These are phyloP conservation scores for Poeciliopsis paucimaculata DNA, from an alignment of 2,797 vertebrate species.

Conservation along the genomic window DNA sequence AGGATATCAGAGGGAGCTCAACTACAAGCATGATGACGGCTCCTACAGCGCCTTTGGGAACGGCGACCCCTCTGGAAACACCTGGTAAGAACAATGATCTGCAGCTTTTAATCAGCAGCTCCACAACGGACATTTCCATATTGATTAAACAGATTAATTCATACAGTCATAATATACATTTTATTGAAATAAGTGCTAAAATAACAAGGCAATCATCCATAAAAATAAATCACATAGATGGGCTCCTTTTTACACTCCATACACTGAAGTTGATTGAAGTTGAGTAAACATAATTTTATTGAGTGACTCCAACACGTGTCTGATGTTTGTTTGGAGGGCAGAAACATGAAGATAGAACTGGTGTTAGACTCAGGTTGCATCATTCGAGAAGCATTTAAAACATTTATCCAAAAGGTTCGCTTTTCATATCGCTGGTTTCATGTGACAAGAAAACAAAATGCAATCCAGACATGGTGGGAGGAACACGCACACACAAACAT, in stretches of 20 bases:
- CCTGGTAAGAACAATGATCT: constrained; percentile 82
- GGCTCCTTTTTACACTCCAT: background rate
- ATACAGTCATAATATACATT: background rate
- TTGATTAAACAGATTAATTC: background rate
- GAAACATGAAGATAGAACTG: constrained; percentile 23
- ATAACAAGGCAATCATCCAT: background rate
- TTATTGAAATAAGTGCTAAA: background rate
- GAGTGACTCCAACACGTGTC: background rate
- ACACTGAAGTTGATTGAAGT: background rate
- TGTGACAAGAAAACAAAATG: constrained; percentile 51
- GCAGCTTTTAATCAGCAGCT: background rate
- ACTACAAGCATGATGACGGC: constrained; percentile 87
- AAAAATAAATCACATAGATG: background rate
- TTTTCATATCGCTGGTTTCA: constrained; percentile 47
- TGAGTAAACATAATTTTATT: constrained; percentile 4
- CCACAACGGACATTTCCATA: background rate
- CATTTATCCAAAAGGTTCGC: constrained; percentile 40
- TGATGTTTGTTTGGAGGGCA: background rate
- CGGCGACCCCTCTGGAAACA: constrained; percentile 75
- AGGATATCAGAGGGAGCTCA: constrained; percentile 91
- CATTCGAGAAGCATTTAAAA: constrained; percentile 52
- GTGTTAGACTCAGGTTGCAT: constrained; percentile 43
- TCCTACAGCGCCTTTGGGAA: constrained; percentile 92
- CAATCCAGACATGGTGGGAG: constrained; percentile 45
- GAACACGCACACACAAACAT: constrained; percentile 6